Base-by-base conservation (phyloP, 2,888 invertebrate species). In the Mythimna ferrago region DNA sequence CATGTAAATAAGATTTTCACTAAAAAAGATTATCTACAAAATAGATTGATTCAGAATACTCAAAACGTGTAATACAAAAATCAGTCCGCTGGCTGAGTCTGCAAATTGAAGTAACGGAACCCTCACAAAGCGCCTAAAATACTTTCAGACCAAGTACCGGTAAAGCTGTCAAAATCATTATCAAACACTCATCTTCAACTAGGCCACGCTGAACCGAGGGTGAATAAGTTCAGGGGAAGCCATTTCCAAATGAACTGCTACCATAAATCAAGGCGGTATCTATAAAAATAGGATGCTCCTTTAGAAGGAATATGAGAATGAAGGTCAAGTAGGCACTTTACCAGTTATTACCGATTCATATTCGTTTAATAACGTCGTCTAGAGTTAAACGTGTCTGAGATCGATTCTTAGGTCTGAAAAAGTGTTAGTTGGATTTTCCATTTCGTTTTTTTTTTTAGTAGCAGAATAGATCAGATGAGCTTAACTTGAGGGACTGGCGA, bases 231-330 rank as follows among this genome's bases (percentile, higher is more conserved):
- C 44, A 78, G 76, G 74, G 66, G 64, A 76, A 72, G 66, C 65
- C 61, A 72, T 76, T 86, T 76, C 66, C 61, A 86, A 79, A 79
- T 75, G 73, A 84, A 84, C 75, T 71, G 66, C 64, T 56, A 21
- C 63, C 32, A 78, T 85, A 83, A 83, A 86, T 85, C 84, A 81
- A 78, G 83, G 70, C 48, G 38, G 69, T 78, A 61, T 78, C 76
- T 74, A 78, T 73, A 86, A 81, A 85, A 83, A 84, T 78, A 73
- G 72, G 72, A 75, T 44, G 26, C 60, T 76, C 71, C 48, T 73
- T 76, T 79, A 53, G 61, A 64, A 56, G 70, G 53, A 71, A 73
- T 67, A 61, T 61, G 60, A 61, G 56, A 35, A 62, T 41, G 41
- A 65, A 78, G 74, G 81, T 78, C 73, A 71, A 75, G 73, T 69